These are phyloP conservation scores for Uropetala carovei DNA, from an alignment of 2,888 invertebrate genomes.

Conservation along the genomic window DNA sequence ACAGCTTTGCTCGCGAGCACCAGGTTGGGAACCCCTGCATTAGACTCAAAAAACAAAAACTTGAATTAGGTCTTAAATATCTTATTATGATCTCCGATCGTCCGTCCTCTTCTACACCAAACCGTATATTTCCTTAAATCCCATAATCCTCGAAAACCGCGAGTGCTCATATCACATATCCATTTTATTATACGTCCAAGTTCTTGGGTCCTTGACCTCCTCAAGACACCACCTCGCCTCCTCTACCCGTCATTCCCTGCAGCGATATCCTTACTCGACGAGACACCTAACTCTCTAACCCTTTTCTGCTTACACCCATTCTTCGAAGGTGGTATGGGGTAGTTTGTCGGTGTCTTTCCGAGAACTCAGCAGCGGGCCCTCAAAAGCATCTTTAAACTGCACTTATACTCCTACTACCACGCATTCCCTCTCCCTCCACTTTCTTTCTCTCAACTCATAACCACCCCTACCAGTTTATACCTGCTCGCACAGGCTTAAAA, in stretches of 20 bases:
- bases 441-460: slow-evolving; percentile 15
- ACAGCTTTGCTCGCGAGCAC: no score
- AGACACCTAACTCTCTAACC: not conserved
- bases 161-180: not conserved
- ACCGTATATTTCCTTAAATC: no score
- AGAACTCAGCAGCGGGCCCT: slow-evolving; percentile 59
- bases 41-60: no score
- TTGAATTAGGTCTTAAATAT: no score
- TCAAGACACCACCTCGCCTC: not conserved
- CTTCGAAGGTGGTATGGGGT: not conserved
- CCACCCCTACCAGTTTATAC: not conserved
- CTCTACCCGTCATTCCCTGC: not conserved
- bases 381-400: not conserved
- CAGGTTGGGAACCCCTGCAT: no score
- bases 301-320: not conserved
- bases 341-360: slow-evolving; percentile 24
- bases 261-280: not conserved
- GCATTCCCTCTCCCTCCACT: not conserved
- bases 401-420: not conserved
- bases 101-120: no score
- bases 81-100: no score
- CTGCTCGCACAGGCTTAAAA: not conserved
- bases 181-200: not conserved
- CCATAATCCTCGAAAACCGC: no score
- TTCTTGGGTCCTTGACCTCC: slow-evolving; percentile 31